These are phyloP conservation scores for Girardinus metallicus DNA, from an alignment of 2,797 vertebrate genomes.

Conservation along the genomic window DNA sequence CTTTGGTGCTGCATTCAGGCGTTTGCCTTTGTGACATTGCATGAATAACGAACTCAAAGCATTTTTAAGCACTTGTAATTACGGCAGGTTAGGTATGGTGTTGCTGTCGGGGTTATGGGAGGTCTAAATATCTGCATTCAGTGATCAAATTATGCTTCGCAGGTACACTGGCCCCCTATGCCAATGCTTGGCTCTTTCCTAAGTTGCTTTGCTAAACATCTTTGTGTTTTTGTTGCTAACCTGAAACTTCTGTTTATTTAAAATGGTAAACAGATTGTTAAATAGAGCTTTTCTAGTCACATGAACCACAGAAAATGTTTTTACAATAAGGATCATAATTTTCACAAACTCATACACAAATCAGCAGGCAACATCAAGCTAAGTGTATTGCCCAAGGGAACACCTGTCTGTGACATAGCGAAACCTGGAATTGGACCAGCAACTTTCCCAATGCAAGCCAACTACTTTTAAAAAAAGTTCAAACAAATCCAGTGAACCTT, in stretches of 20 bases:
- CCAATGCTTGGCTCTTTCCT: slow-evolving; percentile 26
- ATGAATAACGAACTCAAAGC: slow-evolving; percentile 46
- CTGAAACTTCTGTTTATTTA: neutral
- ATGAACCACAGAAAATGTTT: neutral
- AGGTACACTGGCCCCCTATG: slow-evolving; percentile 24
- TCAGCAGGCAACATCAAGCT: neutral
- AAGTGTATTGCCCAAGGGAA: neutral
- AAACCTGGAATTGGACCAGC: neutral
- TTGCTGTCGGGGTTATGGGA: slow-evolving; percentile 37
- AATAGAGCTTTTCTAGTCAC: neutral
- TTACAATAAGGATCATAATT: neutral
- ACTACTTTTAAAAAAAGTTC: neutral
- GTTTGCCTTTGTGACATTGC: slow-evolving; percentile 27
- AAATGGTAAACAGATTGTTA: neutral
- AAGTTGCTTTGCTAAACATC: neutral
- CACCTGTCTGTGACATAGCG: neutral
- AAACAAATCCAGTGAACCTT: neutral
- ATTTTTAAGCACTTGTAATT: slow-evolving; percentile 55
- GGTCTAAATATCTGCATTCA: slow-evolving; percentile 49
- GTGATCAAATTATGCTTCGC: slow-evolving; percentile 21
- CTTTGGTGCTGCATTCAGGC: neutral
- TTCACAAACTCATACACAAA: neutral
- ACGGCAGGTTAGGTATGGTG: slow-evolving; percentile 16
- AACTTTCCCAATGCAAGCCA: neutral
- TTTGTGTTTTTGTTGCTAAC: neutral